phyloP scores from a whole-genome alignment of 2,888 invertebrate genomes.

The Hemaris fuciformis region DNA sequence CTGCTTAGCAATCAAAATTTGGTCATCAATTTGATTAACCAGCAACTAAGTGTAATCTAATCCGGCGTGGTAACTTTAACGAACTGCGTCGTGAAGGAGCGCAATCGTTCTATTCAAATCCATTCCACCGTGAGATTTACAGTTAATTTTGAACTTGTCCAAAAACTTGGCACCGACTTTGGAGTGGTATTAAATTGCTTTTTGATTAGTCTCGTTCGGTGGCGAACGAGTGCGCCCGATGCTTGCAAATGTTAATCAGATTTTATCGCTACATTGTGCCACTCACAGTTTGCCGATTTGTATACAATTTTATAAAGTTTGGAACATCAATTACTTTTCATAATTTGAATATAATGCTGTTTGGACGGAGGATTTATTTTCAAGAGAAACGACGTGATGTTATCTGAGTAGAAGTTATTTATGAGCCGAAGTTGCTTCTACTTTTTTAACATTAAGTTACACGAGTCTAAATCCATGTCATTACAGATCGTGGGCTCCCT shows the following conservation, averaged over 20 bases:
- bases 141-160: constrained; percentile 20
- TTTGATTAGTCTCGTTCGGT: constrained; percentile 42
- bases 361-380: background rate
- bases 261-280: background rate
- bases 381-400: background rate
- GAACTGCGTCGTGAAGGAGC: background rate
- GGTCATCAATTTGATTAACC: no score
- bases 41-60: no score
- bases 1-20: no score
- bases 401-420: background rate
- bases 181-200: constrained; percentile 49
- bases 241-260: constrained; percentile 12
- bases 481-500: no score
- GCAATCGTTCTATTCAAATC: background rate
- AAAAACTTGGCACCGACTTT: constrained; percentile 29
- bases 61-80: background rate
- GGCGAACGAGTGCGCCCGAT: background rate
- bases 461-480: no score
- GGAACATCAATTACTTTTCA: background rate
- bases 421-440: no score
- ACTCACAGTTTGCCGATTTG: background rate
- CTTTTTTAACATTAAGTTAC: no score
- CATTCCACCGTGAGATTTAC: constrained; percentile 14
- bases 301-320: background rate
- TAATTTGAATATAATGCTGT: background rate